These are phyloP conservation scores for Trogon melanurus DNA, from an alignment of 2,113 vertebrate genomes.

Conservation along the genomic window DNA sequence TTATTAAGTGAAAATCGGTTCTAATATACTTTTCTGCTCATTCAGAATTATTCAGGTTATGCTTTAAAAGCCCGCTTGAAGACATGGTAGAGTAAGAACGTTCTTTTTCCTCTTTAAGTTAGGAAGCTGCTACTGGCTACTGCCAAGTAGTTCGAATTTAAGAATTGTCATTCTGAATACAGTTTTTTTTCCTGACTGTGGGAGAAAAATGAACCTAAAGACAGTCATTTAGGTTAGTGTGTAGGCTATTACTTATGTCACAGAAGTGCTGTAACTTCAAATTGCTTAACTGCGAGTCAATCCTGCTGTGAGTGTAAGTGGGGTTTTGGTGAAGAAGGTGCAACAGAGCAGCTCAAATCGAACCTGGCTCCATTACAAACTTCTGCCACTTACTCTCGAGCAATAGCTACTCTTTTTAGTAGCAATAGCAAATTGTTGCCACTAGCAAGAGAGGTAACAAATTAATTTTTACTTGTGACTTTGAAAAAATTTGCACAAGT, in stretches of 20 bases:
- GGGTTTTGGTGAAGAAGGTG: not conserved
- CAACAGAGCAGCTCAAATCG: not conserved
- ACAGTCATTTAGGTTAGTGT: not conserved
- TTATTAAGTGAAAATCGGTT: not conserved
- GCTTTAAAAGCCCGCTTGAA: not conserved
- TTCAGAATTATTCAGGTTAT: not conserved
- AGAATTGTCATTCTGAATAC: not conserved
- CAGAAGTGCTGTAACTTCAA: not conserved
- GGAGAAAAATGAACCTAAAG: not conserved
- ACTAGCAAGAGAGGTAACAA: not conserved
- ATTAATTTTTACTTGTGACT: not conserved
- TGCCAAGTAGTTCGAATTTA: not conserved
- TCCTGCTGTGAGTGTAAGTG: not conserved
- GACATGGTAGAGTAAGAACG: not conserved
- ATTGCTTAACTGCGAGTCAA: slow-evolving; percentile 7
- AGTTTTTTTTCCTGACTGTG: not conserved
- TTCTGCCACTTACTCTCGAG: not conserved
- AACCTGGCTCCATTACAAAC: not conserved
- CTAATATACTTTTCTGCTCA: not conserved
- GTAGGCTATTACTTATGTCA: not conserved
- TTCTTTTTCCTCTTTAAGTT: not conserved
- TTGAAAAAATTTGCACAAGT: not conserved
- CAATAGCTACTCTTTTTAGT: not conserved
- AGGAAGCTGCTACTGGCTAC: not conserved
- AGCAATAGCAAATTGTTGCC: not conserved